Conservation (phyloP, 2,888 invertebrate species). For the Eucera pruinosa region DNA sequence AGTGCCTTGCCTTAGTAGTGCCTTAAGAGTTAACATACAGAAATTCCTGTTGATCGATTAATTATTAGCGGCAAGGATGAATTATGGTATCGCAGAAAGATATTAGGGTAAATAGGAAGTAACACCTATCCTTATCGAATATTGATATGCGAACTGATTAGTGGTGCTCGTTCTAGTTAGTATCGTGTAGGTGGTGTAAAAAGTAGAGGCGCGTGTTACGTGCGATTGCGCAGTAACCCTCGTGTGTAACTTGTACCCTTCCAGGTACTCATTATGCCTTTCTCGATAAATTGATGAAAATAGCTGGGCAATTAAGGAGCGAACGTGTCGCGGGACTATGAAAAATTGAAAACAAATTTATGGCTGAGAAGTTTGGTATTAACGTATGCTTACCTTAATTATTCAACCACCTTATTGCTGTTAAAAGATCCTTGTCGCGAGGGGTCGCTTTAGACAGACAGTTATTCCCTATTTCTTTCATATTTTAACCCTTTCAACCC, state of each 20-base stretch:
- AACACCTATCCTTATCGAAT: constrained; percentile 13
- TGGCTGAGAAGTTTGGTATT: neutral
- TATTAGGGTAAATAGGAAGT: neutral
- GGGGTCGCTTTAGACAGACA: too few relatives aligned
- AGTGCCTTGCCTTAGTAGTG: too few relatives aligned
- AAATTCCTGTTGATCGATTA: too few relatives aligned
- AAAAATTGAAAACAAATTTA: constrained; percentile 36
- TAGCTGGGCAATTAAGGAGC: constrained; percentile 15
- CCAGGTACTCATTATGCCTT: constrained; percentile 22
- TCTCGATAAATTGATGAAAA: constrained; percentile 31
- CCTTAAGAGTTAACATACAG: too few relatives aligned
- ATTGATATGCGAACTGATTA: neutral
- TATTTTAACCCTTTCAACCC: too few relatives aligned
- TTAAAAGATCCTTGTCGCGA: too few relatives aligned
- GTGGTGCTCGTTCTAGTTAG: neutral
- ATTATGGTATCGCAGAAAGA: neutral
- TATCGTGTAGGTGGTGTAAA: neutral
- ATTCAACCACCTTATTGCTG: neutral
- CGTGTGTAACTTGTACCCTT: constrained; percentile 25
- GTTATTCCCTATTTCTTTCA: too few relatives aligned
- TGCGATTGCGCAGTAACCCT: constrained; percentile 7
- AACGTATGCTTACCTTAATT: neutral
- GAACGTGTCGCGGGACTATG: neutral
- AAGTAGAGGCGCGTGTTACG: constrained; percentile 19
- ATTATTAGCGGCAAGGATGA: too few relatives aligned